Conservation (phyloP, 1,140 invertebrate species). For the Adelges cooleyi region DNA sequence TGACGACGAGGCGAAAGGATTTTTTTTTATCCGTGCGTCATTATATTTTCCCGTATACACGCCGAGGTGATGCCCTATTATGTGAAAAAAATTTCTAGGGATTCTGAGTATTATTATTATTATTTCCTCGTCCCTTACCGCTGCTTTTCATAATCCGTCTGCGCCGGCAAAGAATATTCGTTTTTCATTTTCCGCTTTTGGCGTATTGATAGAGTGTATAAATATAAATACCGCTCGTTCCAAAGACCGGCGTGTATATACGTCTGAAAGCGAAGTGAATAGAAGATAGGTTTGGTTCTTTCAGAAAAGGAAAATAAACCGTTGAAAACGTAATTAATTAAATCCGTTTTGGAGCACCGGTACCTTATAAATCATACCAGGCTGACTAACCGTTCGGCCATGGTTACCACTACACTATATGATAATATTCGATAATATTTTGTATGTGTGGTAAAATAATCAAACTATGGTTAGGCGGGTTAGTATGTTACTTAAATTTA, state of each 20-base stretch:
- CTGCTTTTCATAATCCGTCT: not conserved
- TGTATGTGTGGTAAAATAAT: no score
- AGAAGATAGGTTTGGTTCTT: not conserved
- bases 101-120: not conserved
- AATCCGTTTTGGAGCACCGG: not conserved
- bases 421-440: no score
- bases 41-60: not conserved
- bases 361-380: no score
- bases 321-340: slow-evolving; percentile 7
- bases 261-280: no score
- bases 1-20: not conserved
- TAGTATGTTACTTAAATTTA: no score
- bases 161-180: not conserved
- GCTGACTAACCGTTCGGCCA: no score
- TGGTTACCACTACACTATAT: no score
- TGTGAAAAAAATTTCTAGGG: slow-evolving; percentile 4
- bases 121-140: not conserved
- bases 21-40: not conserved
- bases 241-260: no score
- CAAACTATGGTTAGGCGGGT: no score
- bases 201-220: not conserved
- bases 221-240: no score
- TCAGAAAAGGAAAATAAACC: not conserved
- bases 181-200: not conserved
- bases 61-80: not conserved